Evolutionary conservation across 2,888 invertebrate species (phyloP).

Genomic region (Glyphotaelius pellucidus): DNA sequence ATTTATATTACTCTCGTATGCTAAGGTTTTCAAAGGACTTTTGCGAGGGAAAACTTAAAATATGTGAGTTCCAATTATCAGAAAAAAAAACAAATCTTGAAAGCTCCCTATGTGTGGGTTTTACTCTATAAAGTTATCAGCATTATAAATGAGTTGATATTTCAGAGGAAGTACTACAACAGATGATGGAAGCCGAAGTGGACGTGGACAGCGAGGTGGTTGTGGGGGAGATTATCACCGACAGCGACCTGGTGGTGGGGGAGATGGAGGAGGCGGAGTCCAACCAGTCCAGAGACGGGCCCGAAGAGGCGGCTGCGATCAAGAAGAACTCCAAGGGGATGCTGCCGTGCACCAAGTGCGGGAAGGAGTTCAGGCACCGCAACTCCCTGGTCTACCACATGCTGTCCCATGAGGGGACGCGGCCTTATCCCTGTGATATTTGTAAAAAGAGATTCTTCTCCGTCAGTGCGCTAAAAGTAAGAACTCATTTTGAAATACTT

Average conservation of each 20-base stretch:
- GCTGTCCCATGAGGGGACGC: conserved; percentile 86
- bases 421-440: conserved; percentile 86
- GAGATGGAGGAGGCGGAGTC: conserved; percentile 38
- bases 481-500: conserved; percentile 34
- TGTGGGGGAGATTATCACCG: conserved; percentile 67
- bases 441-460: conserved; percentile 92
- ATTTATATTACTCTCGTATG: too few species aligned
- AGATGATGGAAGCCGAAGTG: conserved; percentile 73
- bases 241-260: conserved; percentile 56
- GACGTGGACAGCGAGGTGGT: conserved; percentile 65
- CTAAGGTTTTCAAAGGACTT: too few species aligned
- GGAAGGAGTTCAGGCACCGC: conserved; percentile 86
- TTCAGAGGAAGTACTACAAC: conserved; percentile 74
- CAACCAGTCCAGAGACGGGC: neutral
- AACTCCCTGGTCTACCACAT: conserved; percentile 92
- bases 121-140: neutral
- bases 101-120: too few species aligned
- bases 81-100: too few species aligned
- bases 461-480: conserved; percentile 86
- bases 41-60: too few species aligned
- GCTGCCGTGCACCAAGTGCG: conserved; percentile 81
- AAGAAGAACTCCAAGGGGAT: conserved; percentile 67
- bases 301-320: neutral
- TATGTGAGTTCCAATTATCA: too few species aligned
- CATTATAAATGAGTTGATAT: conserved; percentile 27